phyloP scores from a whole-genome alignment of 2,113 vertebrate genomes.

The Rhinoptilus africanus region DNA sequence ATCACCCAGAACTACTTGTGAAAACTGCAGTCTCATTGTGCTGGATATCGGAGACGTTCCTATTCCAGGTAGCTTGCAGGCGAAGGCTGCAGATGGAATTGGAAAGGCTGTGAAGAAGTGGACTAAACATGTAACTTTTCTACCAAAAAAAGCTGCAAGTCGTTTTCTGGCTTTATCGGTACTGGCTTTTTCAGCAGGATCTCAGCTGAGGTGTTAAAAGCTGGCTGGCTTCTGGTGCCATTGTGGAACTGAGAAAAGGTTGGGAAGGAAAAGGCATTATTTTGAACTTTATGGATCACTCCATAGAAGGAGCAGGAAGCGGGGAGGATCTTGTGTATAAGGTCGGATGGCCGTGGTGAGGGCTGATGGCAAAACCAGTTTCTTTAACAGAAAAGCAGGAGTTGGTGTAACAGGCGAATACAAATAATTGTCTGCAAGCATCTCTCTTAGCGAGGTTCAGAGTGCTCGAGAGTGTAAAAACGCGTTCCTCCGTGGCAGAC shows the following conservation, averaged over 20 bases:
- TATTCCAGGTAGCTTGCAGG: background rate
- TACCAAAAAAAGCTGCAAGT: background rate
- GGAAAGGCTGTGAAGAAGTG: background rate
- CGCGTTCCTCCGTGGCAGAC: background rate
- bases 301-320: background rate
- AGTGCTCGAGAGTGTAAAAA: background rate
- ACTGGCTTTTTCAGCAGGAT: background rate
- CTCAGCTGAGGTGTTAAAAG: background rate
- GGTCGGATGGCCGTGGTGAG: rapidly evolving
- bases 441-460: background rate
- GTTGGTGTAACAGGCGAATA: background rate
- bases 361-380: background rate
- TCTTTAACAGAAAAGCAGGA: background rate
- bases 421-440: background rate
- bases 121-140: background rate
- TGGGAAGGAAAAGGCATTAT: background rate
- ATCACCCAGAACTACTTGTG: background rate
- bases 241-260: background rate
- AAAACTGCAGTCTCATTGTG: background rate
- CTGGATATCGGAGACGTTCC: background rate
- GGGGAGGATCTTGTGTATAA: background rate
- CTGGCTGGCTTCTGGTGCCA: background rate
- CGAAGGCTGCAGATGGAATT: background rate
- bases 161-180: background rate
- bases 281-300: background rate